Percentiles rank a stretch among this genome's conserved stretches.
Conservation (phyloP, 2,888 invertebrate species). For the Watsonalla binaria region DNA sequence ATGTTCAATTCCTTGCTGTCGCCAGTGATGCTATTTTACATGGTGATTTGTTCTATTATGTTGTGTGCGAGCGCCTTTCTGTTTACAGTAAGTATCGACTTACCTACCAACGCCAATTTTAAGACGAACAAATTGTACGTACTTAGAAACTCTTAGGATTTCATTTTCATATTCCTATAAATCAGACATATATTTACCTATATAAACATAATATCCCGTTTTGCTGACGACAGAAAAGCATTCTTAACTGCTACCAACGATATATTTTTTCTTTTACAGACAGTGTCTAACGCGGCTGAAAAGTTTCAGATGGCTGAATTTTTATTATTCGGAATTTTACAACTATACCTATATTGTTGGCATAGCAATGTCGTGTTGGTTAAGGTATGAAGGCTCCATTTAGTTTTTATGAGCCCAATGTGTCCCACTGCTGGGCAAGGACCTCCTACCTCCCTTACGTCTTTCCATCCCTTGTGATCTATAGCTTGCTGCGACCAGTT, state of each 20-base stretch:
- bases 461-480: too few relatives aligned
- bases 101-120: too few relatives aligned
- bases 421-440: too few relatives aligned
- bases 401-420: too few relatives aligned
- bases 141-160: background rate
- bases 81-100: constrained; percentile 45
- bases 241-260: background rate
- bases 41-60: constrained; percentile 59
- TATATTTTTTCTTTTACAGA: constrained; percentile 34
- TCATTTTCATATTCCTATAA: background rate
- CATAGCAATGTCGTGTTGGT: constrained; percentile 58
- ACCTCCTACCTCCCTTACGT: too few relatives aligned
- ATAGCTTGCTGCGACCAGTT: too few relatives aligned
- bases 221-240: background rate
- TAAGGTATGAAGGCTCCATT: constrained; percentile 36
- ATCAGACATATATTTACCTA: too few relatives aligned
- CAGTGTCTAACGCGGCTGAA: constrained; percentile 46
- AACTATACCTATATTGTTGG: constrained; percentile 65
- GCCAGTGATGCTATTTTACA: constrained; percentile 66
- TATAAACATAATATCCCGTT: background rate
- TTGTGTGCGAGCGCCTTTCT: constrained; percentile 63
- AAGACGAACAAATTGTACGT: background rate
- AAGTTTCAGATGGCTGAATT: constrained; percentile 59
- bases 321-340: constrained; percentile 57
- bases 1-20: constrained; percentile 59